A percentile compares a stretch with the other conserved stretches of the same genome.
Evolutionary conservation across 2,113 vertebrate species (phyloP).

Genomic region (Prochilodus magdalenae): DNA sequence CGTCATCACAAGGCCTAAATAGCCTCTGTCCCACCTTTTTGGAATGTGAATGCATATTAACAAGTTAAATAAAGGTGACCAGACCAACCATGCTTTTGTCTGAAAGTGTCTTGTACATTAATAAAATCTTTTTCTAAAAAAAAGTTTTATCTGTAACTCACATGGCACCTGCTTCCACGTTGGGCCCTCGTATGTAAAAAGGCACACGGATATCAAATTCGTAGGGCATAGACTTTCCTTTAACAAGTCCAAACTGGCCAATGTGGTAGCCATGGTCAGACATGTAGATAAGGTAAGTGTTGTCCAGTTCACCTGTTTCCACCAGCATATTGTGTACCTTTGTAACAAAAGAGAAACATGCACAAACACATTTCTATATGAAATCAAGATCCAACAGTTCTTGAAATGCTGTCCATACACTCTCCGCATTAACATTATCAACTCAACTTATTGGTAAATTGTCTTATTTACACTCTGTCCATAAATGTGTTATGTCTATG

Average conservation of each 20-base stretch:
- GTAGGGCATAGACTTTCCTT: constrained; percentile 98
- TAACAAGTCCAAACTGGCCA: constrained; percentile 96
- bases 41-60: too few species aligned
- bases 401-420: too few species aligned
- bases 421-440: constrained; percentile 19
- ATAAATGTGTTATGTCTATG: too few species aligned
- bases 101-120: background rate
- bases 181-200: constrained; percentile 93
- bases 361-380: constrained; percentile 3
- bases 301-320: constrained; percentile 93
- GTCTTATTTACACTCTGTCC: too few species aligned
- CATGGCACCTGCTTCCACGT: constrained; percentile 91
- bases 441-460: too few species aligned
- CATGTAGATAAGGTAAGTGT: constrained; percentile 95
- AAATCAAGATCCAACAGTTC: background rate
- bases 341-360: constrained; percentile 42
- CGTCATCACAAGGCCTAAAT: too few species aligned
- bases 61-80: too few species aligned
- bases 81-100: too few species aligned
- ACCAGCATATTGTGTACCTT: constrained; percentile 91
- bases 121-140: background rate
- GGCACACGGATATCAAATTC: constrained; percentile 97
- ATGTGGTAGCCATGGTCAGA: constrained; percentile 98
- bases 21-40: too few species aligned
- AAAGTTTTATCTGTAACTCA: constrained; percentile 74